Evolutionary conservation across 2,113 vertebrate genomes (phyloP), one percentile per base, ranked within the genome.

Genomic region (Phyllostomus hastatus): DNA sequence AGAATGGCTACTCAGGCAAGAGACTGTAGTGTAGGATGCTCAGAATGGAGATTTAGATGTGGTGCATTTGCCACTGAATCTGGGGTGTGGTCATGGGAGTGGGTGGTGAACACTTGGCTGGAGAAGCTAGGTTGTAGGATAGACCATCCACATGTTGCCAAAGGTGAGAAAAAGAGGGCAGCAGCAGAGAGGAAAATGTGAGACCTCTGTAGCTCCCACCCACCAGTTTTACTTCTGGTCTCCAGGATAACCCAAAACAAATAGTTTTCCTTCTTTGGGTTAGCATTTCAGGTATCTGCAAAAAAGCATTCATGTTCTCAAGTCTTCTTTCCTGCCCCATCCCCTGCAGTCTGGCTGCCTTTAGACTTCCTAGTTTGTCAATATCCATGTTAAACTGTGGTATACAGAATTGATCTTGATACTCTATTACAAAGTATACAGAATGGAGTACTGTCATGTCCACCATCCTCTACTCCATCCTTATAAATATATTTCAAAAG

Each of bases 401-500:
- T 38, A 19, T 15, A 33, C 31, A 69, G 79, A 83, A 31, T 4
- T 35, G 57, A 54, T 11, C 15, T 70, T 2, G 7, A 5, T 9
- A n/a, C 19, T 57, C 50, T 31, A 50, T 50, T 2, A 38, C 38
- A 24, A 67, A 2, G 26, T 12, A 4, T 7, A 26, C 33, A 35
- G 52, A 43, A 26, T 1, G 20, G 28, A 64, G 22, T 4, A 1
- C 2, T 0, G 38, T 61, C 33, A 11, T 7, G 2, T 24, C 38
- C 6, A 76, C 57, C 24, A 5, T 46, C 46, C 46, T 46, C 46
- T 46, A 46, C 46, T 46, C 6, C 46, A 41, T 41, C 26, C 15
- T 86, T 61, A 28, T 54, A 17, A 66, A 66, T 66, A 66, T 66
- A 92, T 70, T 85, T 95, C 20, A 57, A 75, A 90, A 93, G 64